phyloP scores from a whole-genome alignment of 2,113 vertebrate genomes.

The Hyperopisus bebe region DNA sequence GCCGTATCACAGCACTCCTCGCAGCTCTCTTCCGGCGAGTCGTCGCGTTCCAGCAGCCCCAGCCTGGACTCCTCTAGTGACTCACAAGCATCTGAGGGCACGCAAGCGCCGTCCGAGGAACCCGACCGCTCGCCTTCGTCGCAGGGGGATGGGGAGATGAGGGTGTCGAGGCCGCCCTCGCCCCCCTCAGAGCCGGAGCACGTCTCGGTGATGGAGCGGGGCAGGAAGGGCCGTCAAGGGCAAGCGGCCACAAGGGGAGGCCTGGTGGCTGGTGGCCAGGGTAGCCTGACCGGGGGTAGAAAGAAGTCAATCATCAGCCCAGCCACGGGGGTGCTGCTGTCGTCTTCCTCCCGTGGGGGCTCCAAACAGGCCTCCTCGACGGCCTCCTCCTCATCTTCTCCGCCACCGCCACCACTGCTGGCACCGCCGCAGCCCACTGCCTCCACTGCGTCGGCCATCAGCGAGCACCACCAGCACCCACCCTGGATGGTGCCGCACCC shows the following conservation, averaged over 20 bases:
- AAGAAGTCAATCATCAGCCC: constrained; percentile 69
- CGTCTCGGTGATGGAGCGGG: constrained; percentile 45
- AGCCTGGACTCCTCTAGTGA: constrained; percentile 92
- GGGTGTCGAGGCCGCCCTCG: constrained; percentile 61
- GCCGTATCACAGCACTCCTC: constrained; percentile 91
- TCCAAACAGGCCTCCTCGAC: constrained; percentile 75
- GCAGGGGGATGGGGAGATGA: constrained; percentile 59
- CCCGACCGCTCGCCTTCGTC: constrained; percentile 63
- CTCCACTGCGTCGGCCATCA: constrained; percentile 40
- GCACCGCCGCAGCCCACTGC: constrained; percentile 68
- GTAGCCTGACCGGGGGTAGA: constrained; percentile 49
- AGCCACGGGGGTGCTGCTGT: constrained; percentile 69
- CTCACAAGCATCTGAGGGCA: constrained; percentile 90
- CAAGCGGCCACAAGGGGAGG: constrained; percentile 53
- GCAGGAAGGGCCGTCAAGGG: constrained; percentile 70
- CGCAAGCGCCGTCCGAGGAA: constrained; percentile 77
- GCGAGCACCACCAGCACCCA: constrained; percentile 74
- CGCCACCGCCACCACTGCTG: constrained; percentile 81
- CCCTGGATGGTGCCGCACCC: constrained; percentile 87
- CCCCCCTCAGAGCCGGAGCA: constrained; percentile 64
- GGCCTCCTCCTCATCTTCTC: constrained; percentile 77
- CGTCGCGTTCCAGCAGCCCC: constrained; percentile 90
- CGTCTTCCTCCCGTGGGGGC: constrained; percentile 57
- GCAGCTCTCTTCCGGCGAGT: constrained; percentile 93
- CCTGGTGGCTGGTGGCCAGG: neutral